These are phyloP conservation scores for Dorcus hopei DNA, from an alignment of 2,888 invertebrate species.

Conservation along the genomic window DNA sequence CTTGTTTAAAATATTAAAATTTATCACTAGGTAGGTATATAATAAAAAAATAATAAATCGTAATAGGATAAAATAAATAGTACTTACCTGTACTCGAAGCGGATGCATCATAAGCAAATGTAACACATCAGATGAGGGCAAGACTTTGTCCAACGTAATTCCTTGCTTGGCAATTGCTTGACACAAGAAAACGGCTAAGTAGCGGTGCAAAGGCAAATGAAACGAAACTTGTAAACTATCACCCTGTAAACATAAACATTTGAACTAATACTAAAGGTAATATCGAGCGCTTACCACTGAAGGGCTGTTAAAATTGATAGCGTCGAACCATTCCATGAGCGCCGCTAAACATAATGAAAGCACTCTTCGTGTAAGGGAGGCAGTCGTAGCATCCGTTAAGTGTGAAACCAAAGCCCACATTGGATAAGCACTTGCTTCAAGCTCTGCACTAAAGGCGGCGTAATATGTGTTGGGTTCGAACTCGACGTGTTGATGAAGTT, in stretches of 20 bases:
- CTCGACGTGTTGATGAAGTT: conserved; percentile 88
- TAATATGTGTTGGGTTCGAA: conserved; percentile 97
- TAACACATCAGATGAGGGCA: conserved; percentile 76
- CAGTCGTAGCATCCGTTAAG: conserved; percentile 70
- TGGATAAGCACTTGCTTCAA: conserved; percentile 95
- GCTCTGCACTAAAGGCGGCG: conserved; percentile 95
- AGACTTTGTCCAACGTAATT: conserved; percentile 70
- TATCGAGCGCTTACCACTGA: conserved; percentile 55
- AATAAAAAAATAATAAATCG: too few species aligned
- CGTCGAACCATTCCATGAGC: conserved; percentile 85
- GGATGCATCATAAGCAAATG: conserved; percentile 88
- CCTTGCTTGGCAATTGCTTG: conserved; percentile 81
- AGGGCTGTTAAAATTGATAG: conserved; percentile 70
- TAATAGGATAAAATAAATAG: too few species aligned
- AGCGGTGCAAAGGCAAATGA: conserved; percentile 95
- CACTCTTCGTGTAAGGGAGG: conserved; percentile 72
- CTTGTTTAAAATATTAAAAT: too few species aligned
- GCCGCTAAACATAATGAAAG: conserved; percentile 73
- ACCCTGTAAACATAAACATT: conserved; percentile 52
- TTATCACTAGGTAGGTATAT: too few species aligned
- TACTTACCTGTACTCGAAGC: conserved; percentile 83
- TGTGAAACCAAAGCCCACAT: conserved; percentile 97
- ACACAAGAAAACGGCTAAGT: conserved; percentile 82
- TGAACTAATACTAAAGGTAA: background rate
- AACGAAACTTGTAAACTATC: conserved; percentile 88